These are phyloP conservation scores for Tauraco hartlaubi DNA, from an alignment of 2,797 vertebrate genomes.

Conservation along the genomic window DNA sequence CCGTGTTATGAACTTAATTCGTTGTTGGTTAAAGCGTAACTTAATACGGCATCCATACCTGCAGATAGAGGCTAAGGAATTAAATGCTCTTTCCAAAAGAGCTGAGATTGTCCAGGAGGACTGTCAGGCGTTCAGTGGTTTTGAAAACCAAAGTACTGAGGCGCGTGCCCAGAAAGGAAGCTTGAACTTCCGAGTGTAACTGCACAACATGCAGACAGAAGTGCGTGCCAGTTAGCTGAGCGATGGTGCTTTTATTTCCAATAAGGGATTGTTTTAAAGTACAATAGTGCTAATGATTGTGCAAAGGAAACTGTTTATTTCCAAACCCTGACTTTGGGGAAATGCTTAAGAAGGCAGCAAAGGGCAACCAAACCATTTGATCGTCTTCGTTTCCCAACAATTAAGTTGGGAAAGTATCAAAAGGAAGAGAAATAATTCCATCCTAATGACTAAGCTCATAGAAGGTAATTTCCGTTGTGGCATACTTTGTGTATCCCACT, in stretches of 20 bases:
- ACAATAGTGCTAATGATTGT: not conserved
- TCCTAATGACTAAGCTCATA: not conserved
- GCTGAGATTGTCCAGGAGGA: not conserved
- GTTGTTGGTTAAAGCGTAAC: not conserved
- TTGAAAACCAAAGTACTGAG: not conserved
- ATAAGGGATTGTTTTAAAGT: not conserved
- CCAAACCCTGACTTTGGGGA: not conserved
- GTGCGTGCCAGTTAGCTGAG: fast-evolving
- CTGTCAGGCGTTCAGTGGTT: not conserved
- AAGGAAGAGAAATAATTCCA: not conserved
- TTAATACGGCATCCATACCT: not conserved
- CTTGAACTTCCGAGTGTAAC: not conserved
- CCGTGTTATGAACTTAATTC: fast-evolving
- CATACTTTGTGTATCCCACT: not conserved
- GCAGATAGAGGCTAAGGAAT: not conserved
- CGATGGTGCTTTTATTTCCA: not conserved
- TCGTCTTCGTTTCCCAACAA: not conserved
- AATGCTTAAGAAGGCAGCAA: not conserved
- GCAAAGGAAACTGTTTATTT: not conserved
- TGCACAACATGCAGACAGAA: not conserved
- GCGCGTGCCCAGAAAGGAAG: not conserved
- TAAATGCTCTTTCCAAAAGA: not conserved
- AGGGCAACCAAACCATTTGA: not conserved
- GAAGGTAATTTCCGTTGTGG: not conserved
- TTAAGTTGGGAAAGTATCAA: not conserved